Evolutionary conservation across 1,140 invertebrate species (phyloP).

Genomic region (Platyscapa corneri): DNA sequence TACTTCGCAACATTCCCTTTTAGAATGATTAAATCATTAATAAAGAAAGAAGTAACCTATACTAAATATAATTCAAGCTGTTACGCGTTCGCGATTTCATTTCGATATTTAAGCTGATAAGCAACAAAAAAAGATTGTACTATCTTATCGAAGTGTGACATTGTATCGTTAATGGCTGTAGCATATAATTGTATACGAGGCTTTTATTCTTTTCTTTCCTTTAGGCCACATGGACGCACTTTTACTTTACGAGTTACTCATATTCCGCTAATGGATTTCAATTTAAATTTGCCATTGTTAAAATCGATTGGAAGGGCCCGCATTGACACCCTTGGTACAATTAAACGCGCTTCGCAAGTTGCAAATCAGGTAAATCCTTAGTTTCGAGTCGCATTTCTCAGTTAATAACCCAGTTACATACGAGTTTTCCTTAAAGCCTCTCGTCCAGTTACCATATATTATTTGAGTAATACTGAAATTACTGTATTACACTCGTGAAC

Average conservation of each 20-base stretch:
- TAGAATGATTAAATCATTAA: too few relatives aligned
- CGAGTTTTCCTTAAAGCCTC: not conserved
- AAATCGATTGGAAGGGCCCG: not conserved
- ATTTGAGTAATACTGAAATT: not conserved
- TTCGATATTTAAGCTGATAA: too few relatives aligned
- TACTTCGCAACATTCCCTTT: too few relatives aligned
- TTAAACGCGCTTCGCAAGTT: not conserved
- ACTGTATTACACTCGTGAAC: not conserved
- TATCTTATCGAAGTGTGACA: too few relatives aligned
- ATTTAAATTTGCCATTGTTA: not conserved
- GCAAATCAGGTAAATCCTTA: not conserved
- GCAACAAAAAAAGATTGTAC: too few relatives aligned
- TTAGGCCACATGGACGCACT: not conserved
- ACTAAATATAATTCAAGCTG: too few relatives aligned
- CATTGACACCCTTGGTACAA: slow-evolving; percentile 10
- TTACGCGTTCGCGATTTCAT: too few relatives aligned
- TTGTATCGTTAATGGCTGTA: too few relatives aligned
- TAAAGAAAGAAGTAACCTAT: too few relatives aligned
- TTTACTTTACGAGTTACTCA: not conserved
- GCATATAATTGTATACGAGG: not conserved
- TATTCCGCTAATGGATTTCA: not conserved
- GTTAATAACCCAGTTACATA: not conserved
- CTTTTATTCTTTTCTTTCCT: not conserved
- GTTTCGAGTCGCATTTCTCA: not conserved
- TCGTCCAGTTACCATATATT: not conserved